Conservation (phyloP, 2,888 invertebrate species). For the Cryptocheilus praepositus region DNA sequence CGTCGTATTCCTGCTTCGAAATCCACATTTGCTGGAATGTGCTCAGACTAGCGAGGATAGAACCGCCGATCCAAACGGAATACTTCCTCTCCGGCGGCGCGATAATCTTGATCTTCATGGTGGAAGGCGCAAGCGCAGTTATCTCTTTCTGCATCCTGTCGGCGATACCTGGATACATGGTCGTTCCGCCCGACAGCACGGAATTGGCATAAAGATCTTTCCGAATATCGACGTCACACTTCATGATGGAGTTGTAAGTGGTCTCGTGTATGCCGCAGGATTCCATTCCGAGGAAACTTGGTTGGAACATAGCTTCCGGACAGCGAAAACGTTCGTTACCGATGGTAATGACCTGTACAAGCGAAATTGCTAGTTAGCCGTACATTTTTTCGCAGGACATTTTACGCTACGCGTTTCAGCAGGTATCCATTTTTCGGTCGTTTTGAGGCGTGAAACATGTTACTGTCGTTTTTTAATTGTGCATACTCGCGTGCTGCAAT, state of each 20-base stretch:
- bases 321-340: slow-evolving; percentile 77
- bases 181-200: slow-evolving; percentile 77
- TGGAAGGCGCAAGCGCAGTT: slow-evolving; percentile 76
- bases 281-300: slow-evolving; percentile 77
- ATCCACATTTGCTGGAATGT: slow-evolving; percentile 78
- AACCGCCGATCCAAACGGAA: slow-evolving; percentile 77
- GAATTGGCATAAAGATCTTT: slow-evolving; percentile 78
- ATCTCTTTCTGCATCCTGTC: slow-evolving; percentile 77
- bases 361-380: slow-evolving; percentile 10
- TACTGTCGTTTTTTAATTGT: too few relatives aligned
- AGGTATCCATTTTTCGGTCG: too few relatives aligned
- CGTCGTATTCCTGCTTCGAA: slow-evolving; percentile 76
- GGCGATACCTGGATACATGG: slow-evolving; percentile 78
- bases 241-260: slow-evolving; percentile 80
- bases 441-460: too few relatives aligned
- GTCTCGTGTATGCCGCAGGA: slow-evolving; percentile 78
- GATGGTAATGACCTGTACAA: slow-evolving; percentile 74
- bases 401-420: too few relatives aligned
- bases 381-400: too few relatives aligned
- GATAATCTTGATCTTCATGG: slow-evolving; percentile 77
- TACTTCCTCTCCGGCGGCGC: slow-evolving; percentile 77
- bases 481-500: too few relatives aligned
- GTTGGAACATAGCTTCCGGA: slow-evolving; percentile 78
- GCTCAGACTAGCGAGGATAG: slow-evolving; percentile 75
- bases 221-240: slow-evolving; percentile 79